These are phyloP conservation scores for Flexamia atlantica DNA, from an alignment of 2,888 invertebrate genomes.

Conservation along the genomic window DNA sequence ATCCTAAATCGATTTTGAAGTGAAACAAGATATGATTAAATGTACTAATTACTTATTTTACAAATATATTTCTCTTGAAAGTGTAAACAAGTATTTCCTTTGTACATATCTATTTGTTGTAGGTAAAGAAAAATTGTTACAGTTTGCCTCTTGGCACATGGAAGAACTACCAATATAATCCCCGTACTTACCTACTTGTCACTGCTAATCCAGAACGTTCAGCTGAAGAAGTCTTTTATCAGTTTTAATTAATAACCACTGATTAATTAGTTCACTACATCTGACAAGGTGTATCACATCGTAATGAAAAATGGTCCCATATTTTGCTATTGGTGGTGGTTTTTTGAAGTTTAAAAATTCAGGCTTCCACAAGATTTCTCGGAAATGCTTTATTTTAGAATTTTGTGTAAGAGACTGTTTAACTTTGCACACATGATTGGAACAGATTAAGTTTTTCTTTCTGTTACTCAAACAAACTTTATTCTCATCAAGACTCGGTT, in stretches of 20 bases:
- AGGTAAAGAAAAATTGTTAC: too few species aligned
- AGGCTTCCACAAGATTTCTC: neutral
- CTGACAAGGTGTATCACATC: neutral
- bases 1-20: too few species aligned
- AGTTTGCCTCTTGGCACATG: too few species aligned
- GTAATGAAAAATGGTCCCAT: neutral
- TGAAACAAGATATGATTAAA: too few species aligned
- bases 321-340: neutral
- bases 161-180: too few species aligned
- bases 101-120: too few species aligned
- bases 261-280: neutral
- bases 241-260: neutral
- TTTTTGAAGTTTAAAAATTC: neutral
- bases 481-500: too few species aligned
- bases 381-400: neutral
- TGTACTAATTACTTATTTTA: too few species aligned
- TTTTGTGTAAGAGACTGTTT: neutral
- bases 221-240: conserved; percentile 23
- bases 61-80: too few species aligned
- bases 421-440: neutral
- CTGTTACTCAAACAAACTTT: too few species aligned
- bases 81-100: too few species aligned
- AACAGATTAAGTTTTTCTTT: too few species aligned
- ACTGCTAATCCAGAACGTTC: neutral
- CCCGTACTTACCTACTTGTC: neutral